These are phyloP conservation scores for Bucco capensis DNA, from an alignment of 2,113 vertebrate genomes.

Conservation along the genomic window DNA sequence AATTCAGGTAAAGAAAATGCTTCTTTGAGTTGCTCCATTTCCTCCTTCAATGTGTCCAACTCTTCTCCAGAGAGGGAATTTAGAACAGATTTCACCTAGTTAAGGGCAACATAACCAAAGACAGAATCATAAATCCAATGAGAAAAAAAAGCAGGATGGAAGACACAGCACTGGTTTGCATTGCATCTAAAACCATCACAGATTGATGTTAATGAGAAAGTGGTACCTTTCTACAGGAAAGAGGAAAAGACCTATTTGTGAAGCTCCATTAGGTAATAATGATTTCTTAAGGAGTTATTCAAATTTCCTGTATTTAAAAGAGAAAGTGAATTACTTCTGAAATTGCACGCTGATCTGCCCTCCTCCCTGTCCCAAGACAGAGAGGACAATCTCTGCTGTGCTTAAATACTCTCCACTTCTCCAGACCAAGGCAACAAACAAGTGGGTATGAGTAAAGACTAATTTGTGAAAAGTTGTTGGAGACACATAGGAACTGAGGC, in stretches of 20 bases:
- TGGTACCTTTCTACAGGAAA: neutral
- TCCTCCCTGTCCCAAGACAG: neutral
- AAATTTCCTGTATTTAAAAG: neutral
- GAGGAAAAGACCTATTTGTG: neutral
- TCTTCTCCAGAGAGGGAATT: slow-evolving; percentile 85
- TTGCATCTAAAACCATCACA: neutral
- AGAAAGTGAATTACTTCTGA: neutral
- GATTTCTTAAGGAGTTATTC: neutral
- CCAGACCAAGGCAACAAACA: neutral
- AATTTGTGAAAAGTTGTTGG: neutral
- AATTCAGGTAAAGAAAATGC: slow-evolving; percentile 90
- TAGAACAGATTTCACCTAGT: slow-evolving; percentile 86
- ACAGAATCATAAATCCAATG: neutral
- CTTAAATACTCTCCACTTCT: neutral
- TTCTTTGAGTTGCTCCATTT: slow-evolving; percentile 84
- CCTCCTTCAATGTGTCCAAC: slow-evolving; percentile 72
- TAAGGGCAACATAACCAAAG: slow-evolving; percentile 1
- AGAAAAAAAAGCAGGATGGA: neutral
- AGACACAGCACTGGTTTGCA: neutral
- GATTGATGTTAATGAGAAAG: neutral
- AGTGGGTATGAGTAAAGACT: neutral
- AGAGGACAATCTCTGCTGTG: neutral
- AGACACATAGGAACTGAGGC: neutral
- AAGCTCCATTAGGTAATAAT: neutral
- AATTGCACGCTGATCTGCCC: neutral